Conservation (phyloP, 2,888 invertebrate species). For the Byasa hedistus region DNA sequence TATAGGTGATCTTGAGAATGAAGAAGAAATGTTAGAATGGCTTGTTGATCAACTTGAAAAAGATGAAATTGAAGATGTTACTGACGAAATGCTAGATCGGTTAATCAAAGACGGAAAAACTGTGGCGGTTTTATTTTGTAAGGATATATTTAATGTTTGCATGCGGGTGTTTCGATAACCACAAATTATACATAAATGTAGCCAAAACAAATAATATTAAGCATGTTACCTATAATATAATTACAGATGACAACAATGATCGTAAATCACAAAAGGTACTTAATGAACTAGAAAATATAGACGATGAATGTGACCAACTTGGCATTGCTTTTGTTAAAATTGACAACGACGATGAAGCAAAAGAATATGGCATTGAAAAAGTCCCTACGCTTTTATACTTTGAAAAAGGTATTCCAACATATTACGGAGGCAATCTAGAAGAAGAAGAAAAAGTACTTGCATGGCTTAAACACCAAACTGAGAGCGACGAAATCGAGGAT, state of each 20-base stretch:
- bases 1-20: conserved; percentile 89
- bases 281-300: conserved; percentile 94
- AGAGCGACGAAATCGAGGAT: conserved; percentile 95
- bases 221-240: conserved; percentile 16
- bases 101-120: conserved; percentile 93
- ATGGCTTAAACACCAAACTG: conserved; percentile 92
- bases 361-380: conserved; percentile 94
- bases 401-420: conserved; percentile 87
- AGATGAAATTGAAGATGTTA: conserved; percentile 96
- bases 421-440: conserved; percentile 91
- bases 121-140: conserved; percentile 94
- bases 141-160: conserved; percentile 49
- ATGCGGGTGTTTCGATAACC: conserved; percentile 4
- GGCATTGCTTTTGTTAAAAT: conserved; percentile 96
- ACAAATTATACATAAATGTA: background rate
- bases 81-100: conserved; percentile 95
- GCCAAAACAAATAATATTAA: conserved; percentile 16
- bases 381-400: conserved; percentile 92
- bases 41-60: conserved; percentile 91
- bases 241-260: conserved; percentile 92
- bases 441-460: conserved; percentile 93
- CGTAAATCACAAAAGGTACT: conserved; percentile 91
- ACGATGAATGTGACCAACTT: conserved; percentile 93
- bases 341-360: conserved; percentile 93
- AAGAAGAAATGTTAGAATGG: conserved; percentile 94